Evolutionary conservation across 1,140 invertebrate genomes (phyloP).

Genomic region (Palaemon carinicauda): DNA sequence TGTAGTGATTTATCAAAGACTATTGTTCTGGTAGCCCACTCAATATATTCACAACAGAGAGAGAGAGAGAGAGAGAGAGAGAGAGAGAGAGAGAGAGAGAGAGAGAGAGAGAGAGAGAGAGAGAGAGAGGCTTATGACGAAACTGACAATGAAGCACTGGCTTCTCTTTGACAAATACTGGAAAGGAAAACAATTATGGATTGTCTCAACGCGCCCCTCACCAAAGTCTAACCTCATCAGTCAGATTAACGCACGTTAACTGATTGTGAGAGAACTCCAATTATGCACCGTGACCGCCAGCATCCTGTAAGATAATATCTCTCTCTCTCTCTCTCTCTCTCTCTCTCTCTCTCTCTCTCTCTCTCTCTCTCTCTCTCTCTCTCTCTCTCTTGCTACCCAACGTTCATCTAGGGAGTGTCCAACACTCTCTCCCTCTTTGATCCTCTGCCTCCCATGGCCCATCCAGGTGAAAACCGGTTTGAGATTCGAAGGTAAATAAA

Average conservation of each 20-base stretch:
- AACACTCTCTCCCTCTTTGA: background rate
- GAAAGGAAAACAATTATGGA: no score
- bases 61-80: conserved; percentile 5
- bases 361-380: background rate
- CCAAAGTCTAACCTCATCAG: no score
- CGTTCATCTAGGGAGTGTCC: background rate
- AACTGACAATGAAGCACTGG: background rate
- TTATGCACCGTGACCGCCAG: background rate
- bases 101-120: background rate
- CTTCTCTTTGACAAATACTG: background rate
- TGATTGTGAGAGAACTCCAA: no score
- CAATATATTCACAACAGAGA: no score
- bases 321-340: conserved; percentile 13
- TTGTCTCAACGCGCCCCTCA: no score
- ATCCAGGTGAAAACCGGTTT: background rate
- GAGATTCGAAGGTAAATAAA: background rate
- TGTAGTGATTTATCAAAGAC: no score
- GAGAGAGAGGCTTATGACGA: background rate
- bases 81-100: background rate
- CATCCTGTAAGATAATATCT: background rate
- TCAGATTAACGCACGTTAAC: no score
- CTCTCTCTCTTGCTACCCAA: background rate
- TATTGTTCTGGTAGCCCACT: no score
- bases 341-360: no score
- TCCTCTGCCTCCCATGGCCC: background rate